Evolutionary conservation across 2,888 invertebrate genomes (phyloP), one percentile per base, ranked within the genome.

Genomic region (Pardosa pseudoannulata): DNA sequence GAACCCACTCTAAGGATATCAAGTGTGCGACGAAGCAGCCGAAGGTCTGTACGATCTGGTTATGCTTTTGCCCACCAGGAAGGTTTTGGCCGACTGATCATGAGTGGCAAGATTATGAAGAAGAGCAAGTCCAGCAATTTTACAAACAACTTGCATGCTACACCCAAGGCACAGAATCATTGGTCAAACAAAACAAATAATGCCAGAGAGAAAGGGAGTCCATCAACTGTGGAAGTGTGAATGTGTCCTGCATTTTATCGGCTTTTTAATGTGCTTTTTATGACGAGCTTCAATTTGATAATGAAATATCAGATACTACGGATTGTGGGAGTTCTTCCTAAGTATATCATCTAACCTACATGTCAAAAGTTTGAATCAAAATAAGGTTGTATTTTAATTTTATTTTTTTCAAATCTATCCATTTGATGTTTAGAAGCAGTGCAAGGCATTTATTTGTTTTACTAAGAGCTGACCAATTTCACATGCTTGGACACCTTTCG

Each of bases 51-150:
- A 88, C 95, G 98, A 82, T 98, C 98, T 13, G 98, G 99, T 79
- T 98, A 99, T 93, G 99, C 99, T 11, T 99, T 99, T 93, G 97
- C 99, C 79, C 99, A 99, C 93, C 97, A 98, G 91, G 97, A 97
- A 93, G 98, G 98, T 90, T 98, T 98, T 92, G 98, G 98, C 68
- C 94, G 97, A 23, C 95, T 99, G 90, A 99, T 99, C 91, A 99
- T 98, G 13, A 97, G 97, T 72, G 98, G 98, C 88, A 97, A 97
- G 93, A 97, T 98, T 91, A 98, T 98, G 97, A 89, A 91, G 62
- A 89, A 89, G 62, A 86, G 87, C 39, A 88, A 88, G 19, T 87
- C 87, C 9, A 64, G 72, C 28, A 80, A 79, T 23, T 79, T 82
- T 39, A 62, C 56, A 9, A 82, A 82, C 65, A 87, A 81, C 32